phyloP scores from a whole-genome alignment of 2,113 vertebrate species.

The Epinephelus moara region DNA sequence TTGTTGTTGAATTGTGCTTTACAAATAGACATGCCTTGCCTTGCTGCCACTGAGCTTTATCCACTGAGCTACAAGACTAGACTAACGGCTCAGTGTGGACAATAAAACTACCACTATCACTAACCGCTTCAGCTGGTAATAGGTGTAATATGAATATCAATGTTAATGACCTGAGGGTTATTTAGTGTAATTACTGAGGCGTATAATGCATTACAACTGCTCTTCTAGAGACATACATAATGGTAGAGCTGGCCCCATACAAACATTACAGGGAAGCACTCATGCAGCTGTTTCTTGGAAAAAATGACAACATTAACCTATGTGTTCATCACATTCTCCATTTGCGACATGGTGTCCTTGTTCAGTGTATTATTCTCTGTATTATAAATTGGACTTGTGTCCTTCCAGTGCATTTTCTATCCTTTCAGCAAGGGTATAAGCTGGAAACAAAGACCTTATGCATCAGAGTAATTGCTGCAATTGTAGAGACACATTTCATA shows the following conservation, averaged over 20 bases:
- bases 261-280: background rate
- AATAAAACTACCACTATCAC: conserved; percentile 45
- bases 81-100: conserved; percentile 10
- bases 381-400: background rate
- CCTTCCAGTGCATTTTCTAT: background rate
- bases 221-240: background rate
- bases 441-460: background rate
- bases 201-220: conserved; percentile 3
- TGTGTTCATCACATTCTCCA: background rate
- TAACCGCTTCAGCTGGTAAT: conserved; percentile 27
- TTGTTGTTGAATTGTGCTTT: background rate
- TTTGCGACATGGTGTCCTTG: background rate
- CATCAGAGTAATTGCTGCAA: background rate
- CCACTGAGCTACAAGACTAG: background rate
- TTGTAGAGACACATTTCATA: background rate
- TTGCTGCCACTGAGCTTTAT: background rate
- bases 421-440: background rate
- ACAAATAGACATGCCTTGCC: background rate
- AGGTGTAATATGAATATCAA: conserved; percentile 51
- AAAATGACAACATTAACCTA: background rate
- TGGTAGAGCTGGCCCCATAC: background rate
- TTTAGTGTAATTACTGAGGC: conserved; percentile 42
- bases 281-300: background rate
- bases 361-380: background rate
- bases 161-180: conserved; percentile 49